Evolutionary conservation across 2,797 vertebrate genomes (phyloP), one percentile per base, ranked within the genome.

Genomic region (Hybognathus amarus): DNA sequence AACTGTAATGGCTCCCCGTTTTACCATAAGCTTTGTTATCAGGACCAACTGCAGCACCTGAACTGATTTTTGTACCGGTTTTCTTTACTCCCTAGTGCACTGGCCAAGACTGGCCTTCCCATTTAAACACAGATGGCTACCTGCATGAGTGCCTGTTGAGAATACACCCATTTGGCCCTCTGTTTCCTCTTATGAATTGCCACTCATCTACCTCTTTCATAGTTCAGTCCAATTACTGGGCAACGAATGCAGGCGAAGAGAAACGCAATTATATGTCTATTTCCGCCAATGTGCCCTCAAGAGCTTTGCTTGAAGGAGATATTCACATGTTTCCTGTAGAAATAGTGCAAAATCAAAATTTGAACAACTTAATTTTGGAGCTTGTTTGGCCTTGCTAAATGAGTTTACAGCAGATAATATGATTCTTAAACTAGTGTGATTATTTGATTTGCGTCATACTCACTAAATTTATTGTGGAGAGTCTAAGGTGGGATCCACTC

Each of bases 121-220:
- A 77, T 85, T 87, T 70, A 69, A 79, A 64, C 69, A 42, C 77
- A 61, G 56, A 24, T 50, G 5, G 20, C 22, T 52, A 50, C 45
- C 73, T 78, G 11, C 47, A 40, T 66, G 12, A 42, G 33, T 40
- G 59, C 22, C 85, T 82, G 47, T 42, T 45, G 75, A 84, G 64
- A 85, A 69, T 75, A 76, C 80, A 82, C 1, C 38, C 50, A 4
- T 68, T 70, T 67, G 36, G 59, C 63, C 13, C 59, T 50, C 77
- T 71, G 27, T 79, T 90, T 87, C 79, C 82, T 40, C 50, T 33
- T 50, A 30, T 85, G 61, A 64, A 87, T 47, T 50, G 56, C 36
- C 40, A 66, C 77, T 84, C 76, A 74, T 75, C 24, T 69, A 52
- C 18, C 30, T 77, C 22, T 80, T 84, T 76, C 27, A 56, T 11